Evolutionary conservation across 2,113 vertebrate genomes (phyloP), one percentile per base, ranked within the genome.

Genomic region (Apteryx owenii): DNA sequence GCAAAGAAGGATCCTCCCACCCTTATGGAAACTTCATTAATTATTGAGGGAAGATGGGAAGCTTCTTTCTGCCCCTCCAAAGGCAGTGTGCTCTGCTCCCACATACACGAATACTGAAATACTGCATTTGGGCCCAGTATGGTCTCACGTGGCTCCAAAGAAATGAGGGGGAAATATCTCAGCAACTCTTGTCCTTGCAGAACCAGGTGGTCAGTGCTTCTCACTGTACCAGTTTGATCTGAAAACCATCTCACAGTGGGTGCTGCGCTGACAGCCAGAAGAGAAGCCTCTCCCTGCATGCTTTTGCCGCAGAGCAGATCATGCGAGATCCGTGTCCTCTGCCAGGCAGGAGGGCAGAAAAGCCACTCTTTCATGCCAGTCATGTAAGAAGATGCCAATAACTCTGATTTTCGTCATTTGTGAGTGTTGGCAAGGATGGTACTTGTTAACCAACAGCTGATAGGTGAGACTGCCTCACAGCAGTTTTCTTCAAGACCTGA

Each of bases 71-170:
- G 51, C 11, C 19, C 19, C 14, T 77, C 28, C 44, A 36, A 79
- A 75, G n/a, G 9, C 69, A 85, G 8, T 0, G 0, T 51, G 13
- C 23, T 51, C 28, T 46, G 19, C 28, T 71, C 33, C 29, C 17
- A 40, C 0, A 3, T 61, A 46, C 22, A 4, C 4, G 3, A 64
- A 11, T 1, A 0, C 10, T 81, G 73, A 28, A 50, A 12, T 81
- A 50, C 15, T 81, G 18, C 5, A 2, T 76, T 42, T 88, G 23
- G 19, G 13, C 3, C 7, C 4, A 6, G 1, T 8, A 16, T 18
- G 19, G 11, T 56, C 44, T 54, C 11, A 28, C 36, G 42, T n/a
- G 48, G 58, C 38, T 19, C 5, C 65, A 68, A 31, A 12, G 12
- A 38, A 8, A 69, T 18, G n/a, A 31, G 7, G 11, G 6, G 4